Conservation (phyloP, 2,113 vertebrate genomes). For the Marmota flaviventris region DNA sequence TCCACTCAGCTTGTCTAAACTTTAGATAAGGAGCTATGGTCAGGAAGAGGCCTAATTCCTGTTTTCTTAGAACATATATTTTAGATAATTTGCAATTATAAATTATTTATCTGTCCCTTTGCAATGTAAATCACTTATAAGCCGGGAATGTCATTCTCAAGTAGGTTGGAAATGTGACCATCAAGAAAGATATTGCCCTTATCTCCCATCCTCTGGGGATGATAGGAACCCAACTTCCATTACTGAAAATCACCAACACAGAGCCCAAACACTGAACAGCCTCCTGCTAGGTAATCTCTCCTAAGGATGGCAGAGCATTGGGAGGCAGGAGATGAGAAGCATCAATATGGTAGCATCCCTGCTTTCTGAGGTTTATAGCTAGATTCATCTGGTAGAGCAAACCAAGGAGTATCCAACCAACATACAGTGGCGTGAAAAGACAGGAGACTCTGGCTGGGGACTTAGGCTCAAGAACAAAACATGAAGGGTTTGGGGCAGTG, state of each 20-base stretch:
- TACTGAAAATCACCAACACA: background rate
- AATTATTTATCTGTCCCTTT: background rate
- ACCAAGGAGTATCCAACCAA: background rate
- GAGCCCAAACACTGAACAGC: background rate
- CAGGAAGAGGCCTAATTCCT: background rate
- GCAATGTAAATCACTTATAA: background rate
- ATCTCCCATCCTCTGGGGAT: background rate
- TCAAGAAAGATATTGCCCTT: background rate
- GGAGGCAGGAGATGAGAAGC: background rate
- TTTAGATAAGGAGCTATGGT: background rate
- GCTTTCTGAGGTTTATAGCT: background rate
- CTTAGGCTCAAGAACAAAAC: background rate
- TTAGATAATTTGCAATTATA: background rate
- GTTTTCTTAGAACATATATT: background rate
- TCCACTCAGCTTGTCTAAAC: background rate
- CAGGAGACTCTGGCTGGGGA: background rate
- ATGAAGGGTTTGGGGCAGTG: background rate
- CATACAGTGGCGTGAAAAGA: background rate
- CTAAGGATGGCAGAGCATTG: accelerated
- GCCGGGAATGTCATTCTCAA: background rate
- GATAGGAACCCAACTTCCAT: background rate
- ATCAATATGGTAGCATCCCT: background rate
- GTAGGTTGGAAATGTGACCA: background rate
- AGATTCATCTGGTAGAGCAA: background rate
- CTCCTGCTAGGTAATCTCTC: background rate